These are phyloP conservation scores for Euplagia quadripunctaria DNA, from an alignment of 2,888 invertebrate genomes.

Conservation along the genomic window DNA sequence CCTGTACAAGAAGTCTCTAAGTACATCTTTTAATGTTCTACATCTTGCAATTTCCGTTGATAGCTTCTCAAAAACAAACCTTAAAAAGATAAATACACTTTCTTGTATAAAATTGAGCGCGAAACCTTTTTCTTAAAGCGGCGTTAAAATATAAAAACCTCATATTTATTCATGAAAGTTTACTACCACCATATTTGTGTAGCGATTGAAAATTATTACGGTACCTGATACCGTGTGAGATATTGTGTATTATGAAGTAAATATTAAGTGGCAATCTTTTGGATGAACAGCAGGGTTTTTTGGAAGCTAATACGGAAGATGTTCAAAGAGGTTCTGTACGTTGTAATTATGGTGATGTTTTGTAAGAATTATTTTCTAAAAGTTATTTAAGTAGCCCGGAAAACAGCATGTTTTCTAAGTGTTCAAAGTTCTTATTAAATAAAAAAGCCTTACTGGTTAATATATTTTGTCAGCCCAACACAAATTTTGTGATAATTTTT, in stretches of 20 bases:
- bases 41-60: background rate
- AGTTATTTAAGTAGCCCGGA: background rate
- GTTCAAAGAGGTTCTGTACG: background rate
- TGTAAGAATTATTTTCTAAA: background rate
- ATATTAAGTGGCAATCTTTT: slow-evolving; percentile 43
- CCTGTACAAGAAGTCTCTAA: too few relatives aligned
- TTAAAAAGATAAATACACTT: slow-evolving; percentile 14
- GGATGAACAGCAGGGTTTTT: slow-evolving; percentile 19
- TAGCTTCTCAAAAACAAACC: background rate
- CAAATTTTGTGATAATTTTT: too few relatives aligned
- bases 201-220: slow-evolving; percentile 51
- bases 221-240: slow-evolving; percentile 25
- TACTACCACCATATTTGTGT: slow-evolving; percentile 39
- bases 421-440: background rate
- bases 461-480: too few relatives aligned
- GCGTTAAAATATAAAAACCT: slow-evolving; percentile 41
- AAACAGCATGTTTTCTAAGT: background rate
- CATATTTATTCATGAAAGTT: slow-evolving; percentile 48
- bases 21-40: background rate
- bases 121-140: slow-evolving; percentile 32
- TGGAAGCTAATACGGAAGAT: slow-evolving; percentile 3
- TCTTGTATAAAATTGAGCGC: slow-evolving; percentile 18
- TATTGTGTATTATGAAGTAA: slow-evolving; percentile 45
- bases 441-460: background rate
- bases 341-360: background rate